A percentile compares a stretch with the other conserved stretches of the same genome.
Evolutionary conservation across 2,888 invertebrate genomes (phyloP).

Genomic region (Piscicola geometra): DNA sequence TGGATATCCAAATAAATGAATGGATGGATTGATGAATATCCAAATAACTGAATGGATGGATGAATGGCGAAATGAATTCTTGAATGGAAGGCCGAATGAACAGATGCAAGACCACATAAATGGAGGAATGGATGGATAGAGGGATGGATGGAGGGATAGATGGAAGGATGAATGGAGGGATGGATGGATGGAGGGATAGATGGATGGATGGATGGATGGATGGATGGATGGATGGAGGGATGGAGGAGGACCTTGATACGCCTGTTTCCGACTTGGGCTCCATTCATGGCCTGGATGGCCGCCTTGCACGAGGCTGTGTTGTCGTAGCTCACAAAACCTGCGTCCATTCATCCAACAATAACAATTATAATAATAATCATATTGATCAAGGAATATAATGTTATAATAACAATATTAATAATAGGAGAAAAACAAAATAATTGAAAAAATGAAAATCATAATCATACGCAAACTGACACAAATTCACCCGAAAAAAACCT

Average conservation of each 20-base stretch:
- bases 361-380: no score
- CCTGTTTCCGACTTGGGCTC: slow-evolving; percentile 34
- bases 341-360: not conserved
- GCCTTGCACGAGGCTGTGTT: slow-evolving; percentile 29
- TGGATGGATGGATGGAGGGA: not conserved
- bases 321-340: slow-evolving; percentile 37
- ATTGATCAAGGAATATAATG: no score
- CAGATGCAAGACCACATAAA: no score
- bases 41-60: no score
- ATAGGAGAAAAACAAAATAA: not conserved
- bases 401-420: no score
- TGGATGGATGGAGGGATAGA: not conserved
- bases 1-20: no score
- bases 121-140: no score
- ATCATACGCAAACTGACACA: not conserved
- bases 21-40: no score
- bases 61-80: no score
- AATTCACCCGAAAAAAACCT: not conserved
- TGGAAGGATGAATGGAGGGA: not conserved
- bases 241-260: slow-evolving; percentile 30
- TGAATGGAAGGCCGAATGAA: no score
- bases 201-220: not conserved
- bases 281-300: slow-evolving; percentile 37
- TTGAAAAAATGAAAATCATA: not conserved
- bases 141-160: not conserved